Percentiles rank a stretch among this genome's conserved stretches.
Conservation (phyloP, 2,797 vertebrate genomes). For the Rhyacichthys aspro region DNA sequence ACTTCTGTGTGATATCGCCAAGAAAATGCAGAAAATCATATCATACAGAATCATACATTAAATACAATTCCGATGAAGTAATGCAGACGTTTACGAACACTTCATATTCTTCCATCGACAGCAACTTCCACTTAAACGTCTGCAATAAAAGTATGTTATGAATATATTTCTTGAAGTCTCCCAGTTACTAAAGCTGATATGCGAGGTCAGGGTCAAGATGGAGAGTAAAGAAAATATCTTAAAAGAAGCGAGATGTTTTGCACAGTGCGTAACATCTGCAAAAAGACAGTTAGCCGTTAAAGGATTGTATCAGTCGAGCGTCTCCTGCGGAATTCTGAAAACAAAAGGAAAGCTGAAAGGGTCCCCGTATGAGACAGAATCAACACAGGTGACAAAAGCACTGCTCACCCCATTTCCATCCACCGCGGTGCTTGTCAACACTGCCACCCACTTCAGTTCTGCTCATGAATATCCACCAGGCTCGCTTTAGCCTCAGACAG, state of each 20-base stretch:
- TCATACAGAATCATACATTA: too few relatives aligned
- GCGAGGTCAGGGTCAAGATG: constrained; percentile 27
- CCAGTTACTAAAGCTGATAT: constrained; percentile 13
- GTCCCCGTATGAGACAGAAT: constrained; percentile 24
- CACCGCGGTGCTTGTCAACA: constrained; percentile 11
- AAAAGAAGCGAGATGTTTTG: neutral
- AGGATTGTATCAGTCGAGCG: neutral
- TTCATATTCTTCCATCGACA: constrained; percentile 27
- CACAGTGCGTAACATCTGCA: constrained; percentile 21
- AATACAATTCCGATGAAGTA: too few relatives aligned
- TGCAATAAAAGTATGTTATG: neutral
- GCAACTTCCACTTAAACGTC: constrained; percentile 28
- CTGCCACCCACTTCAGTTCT: constrained; percentile 19
- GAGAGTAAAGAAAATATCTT: constrained; percentile 5
- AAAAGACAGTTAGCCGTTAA: constrained; percentile 33
- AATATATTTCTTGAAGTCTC: neutral
- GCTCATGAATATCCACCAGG: constrained; percentile 60
- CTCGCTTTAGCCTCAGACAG: constrained; percentile 45
- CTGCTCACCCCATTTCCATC: constrained; percentile 21
- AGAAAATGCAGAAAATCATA: too few relatives aligned
- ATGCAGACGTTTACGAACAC: constrained; percentile 38
- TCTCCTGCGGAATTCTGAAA: neutral
- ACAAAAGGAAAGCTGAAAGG: neutral
- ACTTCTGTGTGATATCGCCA: too few relatives aligned
- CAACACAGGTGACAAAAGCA: constrained; percentile 26